Conservation (phyloP, 2,113 vertebrate species). For the Tragulus kanchil region DNA sequence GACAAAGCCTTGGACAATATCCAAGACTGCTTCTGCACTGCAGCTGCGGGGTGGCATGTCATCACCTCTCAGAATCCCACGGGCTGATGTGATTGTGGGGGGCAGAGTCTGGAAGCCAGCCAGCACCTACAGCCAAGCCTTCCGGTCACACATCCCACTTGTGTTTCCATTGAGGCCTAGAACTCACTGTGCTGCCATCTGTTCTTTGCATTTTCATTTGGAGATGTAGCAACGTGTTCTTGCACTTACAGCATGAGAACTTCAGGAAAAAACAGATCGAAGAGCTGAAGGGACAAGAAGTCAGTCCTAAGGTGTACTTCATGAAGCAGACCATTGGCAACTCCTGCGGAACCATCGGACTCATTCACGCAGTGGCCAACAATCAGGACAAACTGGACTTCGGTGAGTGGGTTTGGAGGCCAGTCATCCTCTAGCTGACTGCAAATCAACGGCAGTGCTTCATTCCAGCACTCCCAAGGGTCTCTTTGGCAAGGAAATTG, state of each 20-base stretch:
- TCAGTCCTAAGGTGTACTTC: constrained; percentile 93
- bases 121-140: background rate
- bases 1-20: constrained; percentile 62
- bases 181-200: background rate
- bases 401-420: constrained; percentile 87
- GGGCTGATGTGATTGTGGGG: background rate
- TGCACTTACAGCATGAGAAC: constrained; percentile 92
- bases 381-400: constrained; percentile 94
- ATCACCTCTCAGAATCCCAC: background rate
- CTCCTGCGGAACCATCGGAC: constrained; percentile 96
- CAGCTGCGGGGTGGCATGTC: constrained; percentile 71
- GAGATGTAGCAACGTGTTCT: background rate
- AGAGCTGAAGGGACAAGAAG: constrained; percentile 89
- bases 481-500: background rate
- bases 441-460: background rate
- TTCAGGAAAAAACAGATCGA: constrained; percentile 94
- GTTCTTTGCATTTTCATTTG: constrained; percentile 29
- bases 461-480: background rate
- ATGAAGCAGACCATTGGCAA: constrained; percentile 95
- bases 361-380: constrained; percentile 96
- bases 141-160: background rate
- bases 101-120: background rate
- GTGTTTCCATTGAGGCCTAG: background rate
- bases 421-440: background rate
- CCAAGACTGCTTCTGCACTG: constrained; percentile 63